phyloP scores from a whole-genome alignment of 1,140 invertebrate species.

The Myzus persicae region DNA sequence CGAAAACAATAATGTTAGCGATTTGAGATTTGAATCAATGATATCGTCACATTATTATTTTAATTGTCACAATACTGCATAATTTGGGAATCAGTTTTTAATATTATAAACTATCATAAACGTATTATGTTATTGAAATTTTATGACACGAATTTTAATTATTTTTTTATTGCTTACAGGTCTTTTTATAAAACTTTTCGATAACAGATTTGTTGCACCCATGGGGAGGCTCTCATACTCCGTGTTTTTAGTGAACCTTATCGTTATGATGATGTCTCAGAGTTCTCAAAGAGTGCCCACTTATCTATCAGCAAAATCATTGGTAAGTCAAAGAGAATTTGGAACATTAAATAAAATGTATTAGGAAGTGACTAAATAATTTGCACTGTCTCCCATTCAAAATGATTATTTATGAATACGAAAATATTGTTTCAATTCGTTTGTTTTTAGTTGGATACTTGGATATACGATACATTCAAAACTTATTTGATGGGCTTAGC shows the following conservation, averaged over 20 bases:
- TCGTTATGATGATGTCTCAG: background rate
- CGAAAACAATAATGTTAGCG: too few species aligned
- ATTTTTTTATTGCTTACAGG: background rate
- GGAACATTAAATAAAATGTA: background rate
- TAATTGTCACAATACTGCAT: background rate
- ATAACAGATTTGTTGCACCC: background rate
- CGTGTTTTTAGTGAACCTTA: conserved; percentile 20
- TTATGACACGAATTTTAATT: background rate
- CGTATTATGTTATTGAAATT: background rate
- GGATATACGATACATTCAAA: conserved; percentile 38
- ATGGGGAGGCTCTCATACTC: background rate
- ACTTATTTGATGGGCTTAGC: background rate
- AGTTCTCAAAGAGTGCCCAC: background rate
- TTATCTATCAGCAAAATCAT: background rate
- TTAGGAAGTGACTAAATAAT: background rate
- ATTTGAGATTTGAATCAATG: background rate
- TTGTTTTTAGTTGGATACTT: background rate
- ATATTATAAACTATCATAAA: background rate
- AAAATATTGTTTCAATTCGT: too few species aligned
- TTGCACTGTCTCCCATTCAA: background rate
- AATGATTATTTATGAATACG: too few species aligned
- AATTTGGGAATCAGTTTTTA: background rate
- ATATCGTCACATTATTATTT: too few species aligned
- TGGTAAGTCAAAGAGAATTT: background rate
- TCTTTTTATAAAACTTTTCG: background rate